Evolutionary conservation across 2,888 invertebrate genomes (phyloP).

Genomic region (Pardosa pseudoannulata): DNA sequence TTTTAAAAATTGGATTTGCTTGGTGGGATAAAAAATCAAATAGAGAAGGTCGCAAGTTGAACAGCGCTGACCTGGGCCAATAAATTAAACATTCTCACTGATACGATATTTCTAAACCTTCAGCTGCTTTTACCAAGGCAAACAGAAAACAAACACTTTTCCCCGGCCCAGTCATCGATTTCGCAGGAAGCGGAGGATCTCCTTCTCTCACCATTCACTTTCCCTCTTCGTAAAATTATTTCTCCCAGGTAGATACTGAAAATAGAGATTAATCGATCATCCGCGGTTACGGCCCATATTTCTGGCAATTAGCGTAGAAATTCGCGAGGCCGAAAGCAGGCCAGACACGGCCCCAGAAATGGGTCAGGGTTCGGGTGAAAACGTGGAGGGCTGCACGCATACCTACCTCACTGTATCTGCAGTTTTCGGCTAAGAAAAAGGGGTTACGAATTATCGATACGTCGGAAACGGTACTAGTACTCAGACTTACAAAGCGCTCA

Average conservation of each 20-base stretch:
- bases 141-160: too few relatives aligned
- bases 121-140: too few relatives aligned
- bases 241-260: not conserved
- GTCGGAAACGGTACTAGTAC: not conserved
- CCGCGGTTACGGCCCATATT: constrained; percentile 27
- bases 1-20: too few relatives aligned
- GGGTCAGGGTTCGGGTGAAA: constrained; percentile 45
- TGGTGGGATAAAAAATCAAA: too few relatives aligned
- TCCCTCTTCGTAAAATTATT: not conserved
- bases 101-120: too few relatives aligned
- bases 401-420: not conserved
- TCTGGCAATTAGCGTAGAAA: constrained; percentile 26
- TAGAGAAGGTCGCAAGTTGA: too few relatives aligned
- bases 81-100: too few relatives aligned
- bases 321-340: constrained; percentile 42
- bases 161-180: too few relatives aligned
- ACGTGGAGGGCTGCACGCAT: constrained; percentile 49
- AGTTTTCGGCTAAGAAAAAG: not conserved
- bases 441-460: not conserved
- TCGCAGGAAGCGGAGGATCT: too few relatives aligned
- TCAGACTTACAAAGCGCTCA: too few relatives aligned
- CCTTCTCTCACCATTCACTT: not conserved
- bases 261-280: constrained; percentile 45
- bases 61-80: too few relatives aligned
- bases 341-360: not conserved